phyloP scores from a whole-genome alignment of 2,797 vertebrate genomes.

The Eulemur rubriventer region DNA sequence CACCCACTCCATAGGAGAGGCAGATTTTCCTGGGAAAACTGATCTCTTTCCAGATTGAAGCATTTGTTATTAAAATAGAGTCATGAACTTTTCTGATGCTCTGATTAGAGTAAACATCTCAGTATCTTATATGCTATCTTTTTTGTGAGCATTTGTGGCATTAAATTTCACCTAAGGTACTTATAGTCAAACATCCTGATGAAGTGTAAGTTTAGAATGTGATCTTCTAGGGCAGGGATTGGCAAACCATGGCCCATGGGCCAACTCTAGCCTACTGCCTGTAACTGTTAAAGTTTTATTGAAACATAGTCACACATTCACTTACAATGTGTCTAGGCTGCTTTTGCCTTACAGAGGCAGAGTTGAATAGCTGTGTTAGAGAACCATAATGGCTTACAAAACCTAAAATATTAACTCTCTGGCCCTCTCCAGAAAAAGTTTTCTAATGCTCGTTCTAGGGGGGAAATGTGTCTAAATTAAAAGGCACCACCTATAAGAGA shows the following conservation, averaged over 20 bases:
- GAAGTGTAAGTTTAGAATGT: not conserved
- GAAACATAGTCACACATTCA: not conserved
- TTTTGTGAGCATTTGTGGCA: not conserved
- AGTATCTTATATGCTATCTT: not conserved
- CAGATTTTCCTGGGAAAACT: not conserved
- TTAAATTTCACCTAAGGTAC: not conserved
- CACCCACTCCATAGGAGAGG: not conserved
- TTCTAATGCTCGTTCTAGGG: not conserved
- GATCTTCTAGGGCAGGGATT: not conserved
- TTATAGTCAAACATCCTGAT: not conserved
- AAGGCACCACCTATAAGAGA: not conserved
- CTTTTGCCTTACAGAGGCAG: not conserved
- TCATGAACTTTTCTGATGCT: not conserved
- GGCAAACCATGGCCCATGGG: not conserved
- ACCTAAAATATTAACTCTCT: not conserved
- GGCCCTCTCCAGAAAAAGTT: not conserved
- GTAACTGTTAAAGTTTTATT: not conserved
- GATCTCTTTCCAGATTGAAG: not conserved
- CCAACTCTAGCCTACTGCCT: not conserved
- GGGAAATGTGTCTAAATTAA: not conserved
- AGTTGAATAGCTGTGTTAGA: not conserved
- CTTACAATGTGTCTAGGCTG: not conserved
- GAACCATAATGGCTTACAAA: not conserved
- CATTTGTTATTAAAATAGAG: not conserved
- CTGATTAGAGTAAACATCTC: not conserved